Evolutionary conservation across 2,888 invertebrate species (phyloP), one percentile per base, ranked within the genome.

Genomic region (Lithophane leautieri): DNA sequence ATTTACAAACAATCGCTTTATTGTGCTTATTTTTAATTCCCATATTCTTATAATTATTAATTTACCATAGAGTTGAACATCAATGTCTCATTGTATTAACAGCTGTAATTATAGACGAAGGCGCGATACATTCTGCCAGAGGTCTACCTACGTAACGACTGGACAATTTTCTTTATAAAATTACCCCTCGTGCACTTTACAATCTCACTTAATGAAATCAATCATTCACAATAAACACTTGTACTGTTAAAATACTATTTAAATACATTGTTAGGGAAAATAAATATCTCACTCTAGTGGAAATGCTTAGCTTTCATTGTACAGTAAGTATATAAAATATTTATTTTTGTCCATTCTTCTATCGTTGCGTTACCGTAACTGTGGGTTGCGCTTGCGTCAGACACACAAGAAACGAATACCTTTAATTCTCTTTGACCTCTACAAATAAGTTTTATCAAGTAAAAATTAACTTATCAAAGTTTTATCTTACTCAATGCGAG

Each of bases 261-360:
- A 85, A 89, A 91, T 90, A 92, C 84, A 90, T 89, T 88, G 81
- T 86, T 89, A 90, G 72, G 91, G 87, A 91, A 92, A 92, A 92
- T 93, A 93, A 94, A 92, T 92, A 93, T 91, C 92, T 93, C 93
- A 93, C 93, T 93, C 92, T 88, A 89, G 86, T 89, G 89, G 89
- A 93, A 92, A 91, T 93, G 91, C 91, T 89, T 85, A 86, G 86
- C 87, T 87, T 86, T 88, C 81, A 85, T 84, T 88, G 87, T 90
- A 89, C 89, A 91, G 88, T 60, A 28, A 50, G 50, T 81, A 76
- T 89, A 89, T 82, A 91, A 89, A 89, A 89, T 90, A 89, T 85
- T 81, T 75, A 68, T 79, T 52, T 73, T 62, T 80, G 22, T 83
- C 8, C 71, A 68, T 56, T 70, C 44, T 76, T 77, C 16, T 60